These are phyloP conservation scores for Pterophyllum scalare DNA, from an alignment of 2,113 vertebrate genomes.

Conservation along the genomic window DNA sequence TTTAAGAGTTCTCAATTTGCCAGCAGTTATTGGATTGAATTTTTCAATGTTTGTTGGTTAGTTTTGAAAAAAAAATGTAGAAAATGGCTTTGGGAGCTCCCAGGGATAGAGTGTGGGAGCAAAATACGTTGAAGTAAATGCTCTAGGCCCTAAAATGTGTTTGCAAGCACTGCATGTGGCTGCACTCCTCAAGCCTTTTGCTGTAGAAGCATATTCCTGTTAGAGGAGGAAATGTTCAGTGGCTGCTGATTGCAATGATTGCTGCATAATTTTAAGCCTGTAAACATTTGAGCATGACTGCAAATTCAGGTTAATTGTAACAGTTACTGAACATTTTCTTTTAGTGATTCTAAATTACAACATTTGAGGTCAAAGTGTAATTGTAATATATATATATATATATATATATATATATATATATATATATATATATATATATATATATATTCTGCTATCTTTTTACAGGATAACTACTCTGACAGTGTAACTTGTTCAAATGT, in stretches of 20 bases:
- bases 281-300: conserved; percentile 24
- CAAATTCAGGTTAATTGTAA: conserved; percentile 29
- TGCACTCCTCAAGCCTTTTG: neutral
- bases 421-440: neutral
- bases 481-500: neutral
- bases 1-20: neutral
- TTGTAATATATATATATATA: neutral
- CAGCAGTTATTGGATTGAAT: neutral
- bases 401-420: too few species aligned
- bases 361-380: neutral
- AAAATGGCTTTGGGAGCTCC: neutral
- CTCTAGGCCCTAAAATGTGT: neutral
- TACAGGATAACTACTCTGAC: neutral
- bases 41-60: neutral
- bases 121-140: neutral
- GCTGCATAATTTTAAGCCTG: conserved; percentile 25
- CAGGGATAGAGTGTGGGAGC: neutral
- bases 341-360: neutral
- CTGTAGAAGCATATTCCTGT: neutral
- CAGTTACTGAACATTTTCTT: neutral
- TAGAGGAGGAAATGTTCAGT: neutral
- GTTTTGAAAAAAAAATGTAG: neutral
- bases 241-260: conserved; percentile 33
- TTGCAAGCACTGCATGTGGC: neutral
- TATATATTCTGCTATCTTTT: neutral